Evolutionary conservation across 2,797 vertebrate genomes (phyloP), one percentile per base, ranked within the genome.

Genomic region (Amblyraja radiata): DNA sequence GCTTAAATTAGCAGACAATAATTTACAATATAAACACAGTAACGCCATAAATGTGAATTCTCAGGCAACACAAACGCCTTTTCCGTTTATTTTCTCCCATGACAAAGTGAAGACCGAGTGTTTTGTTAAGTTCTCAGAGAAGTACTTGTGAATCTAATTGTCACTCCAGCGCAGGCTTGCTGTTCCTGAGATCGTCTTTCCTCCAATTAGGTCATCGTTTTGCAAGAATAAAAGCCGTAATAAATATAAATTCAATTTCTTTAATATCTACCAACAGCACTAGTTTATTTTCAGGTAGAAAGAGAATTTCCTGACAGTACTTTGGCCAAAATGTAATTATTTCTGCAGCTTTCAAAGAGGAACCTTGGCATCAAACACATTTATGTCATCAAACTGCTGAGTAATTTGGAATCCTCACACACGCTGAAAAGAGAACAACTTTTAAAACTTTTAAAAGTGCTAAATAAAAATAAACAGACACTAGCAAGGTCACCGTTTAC

Each of bases 101-200:
- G 84, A 68, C n/a, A 88, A 88, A 88, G n/a, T 68, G 84, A 88
- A 88, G 68, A 86, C 5, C 61, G 36, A 36, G 61, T 32, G 7
- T 88, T 68, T 88, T 88, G 61, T 63, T 1, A 88, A 88, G n/a
- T 68, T 88, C 84, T 36, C 28, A 14, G 61, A 3, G 36, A 14
- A 88, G 61, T 65, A 88, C n/a, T 88, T 68, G 84, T 63, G n/a
- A 88, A 88, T 36, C 61, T 58, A 36, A 36, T 88, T 88, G 6
- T 88, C 84, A 88, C n/a, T 36, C 16, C 1, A 36, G n/a, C n/a
- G 21, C 7, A 36, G n/a, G 36, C 63, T 65, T 18, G 16, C n/a
- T 65, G 61, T 65, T 88, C 58, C 58, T 36, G 84, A 65, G 21
- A 84, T 58, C 23, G 58, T 61, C 54, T 36, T 16, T 88, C n/a